A percentile compares a stretch with the other conserved stretches of the same genome.
Evolutionary conservation across 2,797 vertebrate genomes (phyloP).

Genomic region (Lutjanus campechanus): DNA sequence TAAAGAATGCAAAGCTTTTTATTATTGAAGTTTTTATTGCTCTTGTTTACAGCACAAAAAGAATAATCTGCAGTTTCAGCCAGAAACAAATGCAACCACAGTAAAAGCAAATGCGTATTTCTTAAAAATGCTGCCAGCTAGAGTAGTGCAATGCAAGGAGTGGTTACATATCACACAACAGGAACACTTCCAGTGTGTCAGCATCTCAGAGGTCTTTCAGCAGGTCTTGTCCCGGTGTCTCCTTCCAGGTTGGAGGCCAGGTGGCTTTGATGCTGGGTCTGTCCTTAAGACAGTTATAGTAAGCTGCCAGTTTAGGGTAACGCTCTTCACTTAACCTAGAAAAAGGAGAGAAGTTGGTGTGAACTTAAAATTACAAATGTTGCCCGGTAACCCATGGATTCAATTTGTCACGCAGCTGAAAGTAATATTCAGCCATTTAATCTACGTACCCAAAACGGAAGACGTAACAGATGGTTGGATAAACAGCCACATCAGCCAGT

Average conservation of each 20-base stretch:
- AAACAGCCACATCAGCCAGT: constrained; percentile 79
- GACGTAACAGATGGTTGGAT: constrained; percentile 69
- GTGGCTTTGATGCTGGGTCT: constrained; percentile 79
- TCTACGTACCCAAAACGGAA: constrained; percentile 74
- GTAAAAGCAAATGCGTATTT: not conserved
- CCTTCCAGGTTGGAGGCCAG: constrained; percentile 81
- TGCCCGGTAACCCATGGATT: not conserved
- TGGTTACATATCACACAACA: not conserved
- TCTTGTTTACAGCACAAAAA: constrained; percentile 16
- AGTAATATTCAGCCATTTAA: not conserved
- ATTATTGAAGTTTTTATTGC: constrained; percentile 24
- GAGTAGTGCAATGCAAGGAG: constrained; percentile 26
- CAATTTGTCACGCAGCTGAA: too few species aligned
- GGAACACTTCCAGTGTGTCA: not conserved
- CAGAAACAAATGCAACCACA: constrained; percentile 9
- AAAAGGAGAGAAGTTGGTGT: not conserved
- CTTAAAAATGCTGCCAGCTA: not conserved
- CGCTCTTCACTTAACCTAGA: constrained; percentile 71
- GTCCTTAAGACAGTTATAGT: constrained; percentile 77
- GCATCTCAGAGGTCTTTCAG: constrained; percentile 78
- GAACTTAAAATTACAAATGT: not conserved
- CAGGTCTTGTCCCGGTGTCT: constrained; percentile 31
- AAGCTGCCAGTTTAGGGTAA: constrained; percentile 80
- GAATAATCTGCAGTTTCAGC: not conserved
- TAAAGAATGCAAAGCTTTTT: constrained; percentile 1